Conservation (phyloP, 2,888 invertebrate species). For the Formica aserva region DNA sequence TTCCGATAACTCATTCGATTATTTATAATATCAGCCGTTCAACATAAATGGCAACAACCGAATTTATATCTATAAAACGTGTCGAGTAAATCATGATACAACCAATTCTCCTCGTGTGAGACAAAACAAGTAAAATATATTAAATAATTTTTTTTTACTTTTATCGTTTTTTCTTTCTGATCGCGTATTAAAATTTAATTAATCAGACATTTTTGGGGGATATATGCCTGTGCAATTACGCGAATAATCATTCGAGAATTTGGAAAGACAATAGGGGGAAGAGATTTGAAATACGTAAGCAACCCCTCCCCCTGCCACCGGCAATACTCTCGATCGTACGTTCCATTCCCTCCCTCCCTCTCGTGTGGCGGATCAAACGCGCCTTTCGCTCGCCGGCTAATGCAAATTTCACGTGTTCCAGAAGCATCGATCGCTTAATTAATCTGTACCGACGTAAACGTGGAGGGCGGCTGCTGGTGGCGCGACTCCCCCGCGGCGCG, state of each 20-base stretch:
- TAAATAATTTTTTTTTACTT: background rate
- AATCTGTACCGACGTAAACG: constrained; percentile 54
- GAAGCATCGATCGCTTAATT: constrained; percentile 57
- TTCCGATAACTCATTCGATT: background rate
- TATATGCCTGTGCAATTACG: constrained; percentile 9
- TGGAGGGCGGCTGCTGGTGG: constrained; percentile 26
- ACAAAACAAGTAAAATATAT: background rate
- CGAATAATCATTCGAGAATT: background rate
- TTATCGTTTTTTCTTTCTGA: background rate
- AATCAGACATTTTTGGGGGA: background rate
- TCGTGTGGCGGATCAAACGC: constrained; percentile 43
- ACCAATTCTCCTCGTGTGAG: background rate
- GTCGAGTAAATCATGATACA: background rate
- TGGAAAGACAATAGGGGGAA: constrained; percentile 23
- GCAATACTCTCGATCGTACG: constrained; percentile 12
- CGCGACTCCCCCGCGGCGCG: constrained; percentile 51
- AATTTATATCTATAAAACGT: background rate
- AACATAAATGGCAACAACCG: background rate
- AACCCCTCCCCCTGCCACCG: background rate
- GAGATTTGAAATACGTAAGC: constrained; percentile 32
- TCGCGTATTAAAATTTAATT: background rate
- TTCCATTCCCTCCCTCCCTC: background rate
- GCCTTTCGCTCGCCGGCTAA: constrained; percentile 51
- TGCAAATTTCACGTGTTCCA: constrained; percentile 57
- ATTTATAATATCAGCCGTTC: background rate